Evolutionary conservation across 1,140 invertebrate species (phyloP).

Genomic region (Agrypnia vestita): DNA sequence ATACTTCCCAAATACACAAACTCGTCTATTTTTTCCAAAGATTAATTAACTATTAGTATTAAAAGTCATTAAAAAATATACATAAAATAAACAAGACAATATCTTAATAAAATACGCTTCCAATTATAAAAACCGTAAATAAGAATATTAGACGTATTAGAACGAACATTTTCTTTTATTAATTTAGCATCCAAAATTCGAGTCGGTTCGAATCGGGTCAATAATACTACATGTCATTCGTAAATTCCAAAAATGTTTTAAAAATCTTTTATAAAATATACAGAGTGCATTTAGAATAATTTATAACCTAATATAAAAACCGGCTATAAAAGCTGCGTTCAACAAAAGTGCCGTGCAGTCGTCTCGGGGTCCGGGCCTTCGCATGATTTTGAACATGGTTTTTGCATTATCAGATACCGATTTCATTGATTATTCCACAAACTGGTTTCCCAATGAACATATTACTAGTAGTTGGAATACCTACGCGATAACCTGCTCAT

Average conservation of each 20-base stretch:
- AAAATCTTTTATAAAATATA: not conserved
- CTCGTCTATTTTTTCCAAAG: too few relatives aligned
- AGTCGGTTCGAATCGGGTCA: too few relatives aligned
- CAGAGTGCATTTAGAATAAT: slow-evolving; percentile 23
- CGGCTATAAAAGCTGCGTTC: slow-evolving; percentile 9
- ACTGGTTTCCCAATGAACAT: slow-evolving; percentile 41
- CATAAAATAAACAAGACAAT: too few relatives aligned
- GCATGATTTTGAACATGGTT: slow-evolving; percentile 54
- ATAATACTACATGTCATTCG: not conserved
- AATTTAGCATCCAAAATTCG: too few relatives aligned
- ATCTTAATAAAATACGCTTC: too few relatives aligned
- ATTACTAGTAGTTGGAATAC: slow-evolving; percentile 18
- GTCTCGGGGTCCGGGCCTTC: not conserved
- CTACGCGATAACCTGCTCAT: slow-evolving; percentile 2
- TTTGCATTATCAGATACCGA: slow-evolving; percentile 58
- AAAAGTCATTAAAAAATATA: too few relatives aligned
- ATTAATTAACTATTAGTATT: too few relatives aligned
- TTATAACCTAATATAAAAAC: slow-evolving; percentile 31
- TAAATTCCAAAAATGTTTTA: slow-evolving; percentile 11
- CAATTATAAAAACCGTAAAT: too few relatives aligned
- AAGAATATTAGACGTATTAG: too few relatives aligned
- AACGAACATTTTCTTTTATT: too few relatives aligned
- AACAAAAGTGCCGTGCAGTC: slow-evolving; percentile 23
- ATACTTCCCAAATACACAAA: too few relatives aligned
- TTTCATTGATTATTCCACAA: slow-evolving; percentile 53